A percentile compares a stretch with the other conserved stretches of the same genome.
These are phyloP conservation scores for Rallus crepitans DNA, from an alignment of 2,797 vertebrate genomes.

Conservation along the genomic window DNA sequence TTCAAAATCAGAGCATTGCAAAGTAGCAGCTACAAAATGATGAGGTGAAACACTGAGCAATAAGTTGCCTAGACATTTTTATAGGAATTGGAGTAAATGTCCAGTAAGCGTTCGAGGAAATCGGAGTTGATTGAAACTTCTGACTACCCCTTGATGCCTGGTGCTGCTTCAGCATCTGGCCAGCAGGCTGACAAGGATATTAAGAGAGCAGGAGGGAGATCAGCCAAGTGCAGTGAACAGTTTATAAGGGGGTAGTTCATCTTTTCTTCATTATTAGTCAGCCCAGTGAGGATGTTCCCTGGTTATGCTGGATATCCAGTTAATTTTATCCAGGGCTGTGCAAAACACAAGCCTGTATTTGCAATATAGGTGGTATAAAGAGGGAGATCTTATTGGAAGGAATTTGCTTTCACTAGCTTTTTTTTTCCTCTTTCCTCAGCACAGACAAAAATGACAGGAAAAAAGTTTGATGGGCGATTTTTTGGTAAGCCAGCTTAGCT, in stretches of 20 bases:
- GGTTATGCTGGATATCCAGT: neutral
- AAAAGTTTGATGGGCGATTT: neutral
- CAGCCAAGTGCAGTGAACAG: neutral
- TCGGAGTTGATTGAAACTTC: constrained; percentile 17
- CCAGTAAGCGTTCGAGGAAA: neutral
- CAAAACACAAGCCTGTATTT: neutral
- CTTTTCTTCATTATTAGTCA: neutral
- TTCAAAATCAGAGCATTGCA: neutral
- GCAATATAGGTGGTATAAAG: neutral
- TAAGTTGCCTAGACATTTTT: neutral
- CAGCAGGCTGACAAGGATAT: neutral
- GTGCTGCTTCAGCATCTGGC: neutral
- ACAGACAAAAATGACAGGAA: neutral
- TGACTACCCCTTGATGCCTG: neutral
- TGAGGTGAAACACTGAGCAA: neutral
- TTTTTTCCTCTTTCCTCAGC: neutral
- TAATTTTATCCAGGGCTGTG: neutral
- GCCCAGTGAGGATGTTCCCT: neutral
- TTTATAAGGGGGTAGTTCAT: neutral
- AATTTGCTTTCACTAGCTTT: neutral
- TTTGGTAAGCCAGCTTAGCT: neutral
- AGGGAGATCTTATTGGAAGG: neutral
- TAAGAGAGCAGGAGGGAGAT: neutral
- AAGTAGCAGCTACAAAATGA: neutral
- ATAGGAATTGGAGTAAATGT: neutral